Percentiles rank a stretch among this genome's conserved stretches.
Evolutionary conservation across 2,113 vertebrate species (phyloP).

Genomic region (Limnothrissa miodon): DNA sequence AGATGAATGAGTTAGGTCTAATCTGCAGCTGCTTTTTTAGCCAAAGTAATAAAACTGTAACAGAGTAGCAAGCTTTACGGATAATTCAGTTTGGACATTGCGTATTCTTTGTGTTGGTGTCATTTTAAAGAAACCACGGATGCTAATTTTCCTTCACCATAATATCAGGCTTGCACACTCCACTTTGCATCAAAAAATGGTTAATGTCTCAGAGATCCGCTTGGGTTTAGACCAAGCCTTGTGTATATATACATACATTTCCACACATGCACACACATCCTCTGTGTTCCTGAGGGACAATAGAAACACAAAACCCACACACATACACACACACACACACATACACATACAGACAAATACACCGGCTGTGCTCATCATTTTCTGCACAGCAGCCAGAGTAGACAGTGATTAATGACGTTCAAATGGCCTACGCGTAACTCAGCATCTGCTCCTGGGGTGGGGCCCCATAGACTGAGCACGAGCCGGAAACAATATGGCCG

Average conservation of each 20-base stretch:
- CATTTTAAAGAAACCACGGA: not conserved
- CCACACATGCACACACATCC: constrained; percentile 21
- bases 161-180: not conserved
- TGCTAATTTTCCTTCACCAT: not conserved
- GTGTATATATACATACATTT: constrained; percentile 25
- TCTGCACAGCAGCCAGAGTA: constrained; percentile 38
- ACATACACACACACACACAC: constrained; percentile 29
- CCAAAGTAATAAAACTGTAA: not conserved
- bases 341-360: not conserved
- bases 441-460: constrained; percentile 66
- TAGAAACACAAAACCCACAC: constrained; percentile 23
- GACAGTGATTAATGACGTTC: constrained; percentile 71
- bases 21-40: not conserved
- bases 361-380: constrained; percentile 21
- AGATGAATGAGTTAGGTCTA: no score
- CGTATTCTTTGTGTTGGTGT: not conserved
- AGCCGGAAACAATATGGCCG: constrained; percentile 61
- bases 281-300: constrained; percentile 28
- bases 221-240: constrained; percentile 38
- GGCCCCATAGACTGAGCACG: constrained; percentile 46
- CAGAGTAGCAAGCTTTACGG: not conserved
- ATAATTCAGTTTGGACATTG: not conserved
- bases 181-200: constrained; percentile 19
- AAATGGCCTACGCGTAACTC: constrained; percentile 56
- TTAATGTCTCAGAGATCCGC: constrained; percentile 41